Base-by-base conservation (phyloP, 2,888 invertebrate genomes). In the Nomada hirtipes region DNA sequence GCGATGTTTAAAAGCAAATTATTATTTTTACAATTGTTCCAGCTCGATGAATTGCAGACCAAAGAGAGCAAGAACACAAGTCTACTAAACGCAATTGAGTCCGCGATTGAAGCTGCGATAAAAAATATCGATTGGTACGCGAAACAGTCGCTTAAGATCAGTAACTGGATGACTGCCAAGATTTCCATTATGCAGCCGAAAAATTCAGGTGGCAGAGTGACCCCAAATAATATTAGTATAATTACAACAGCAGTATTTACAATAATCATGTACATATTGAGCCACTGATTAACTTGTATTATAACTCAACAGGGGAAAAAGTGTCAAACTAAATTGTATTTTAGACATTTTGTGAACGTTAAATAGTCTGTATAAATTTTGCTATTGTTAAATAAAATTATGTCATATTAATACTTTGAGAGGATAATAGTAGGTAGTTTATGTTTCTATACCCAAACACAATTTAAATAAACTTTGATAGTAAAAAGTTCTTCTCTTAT, bases 41-140 rank as follows among this genome's bases (percentile, higher is more conserved):
- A 50, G 50, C 4, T 79, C 2, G 50, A 29, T 11, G 50, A 69
- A 0, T 86, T 90, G 15, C 47, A 18, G 73, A n/a, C 59, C 0
- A 61, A 59, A 3, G 20, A 29, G 55, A 2, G 10, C 4, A 3
- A 52, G 75, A 4, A 83, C 76, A 0, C 23, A 23, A 18, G 13
- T 13, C 53, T 85, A 73, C 7, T 18, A 79, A 18, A 4, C 1
- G 73, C 65, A 7, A 29, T 90, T 29, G 18, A 59, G 13, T 53
- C 74, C 4, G 79, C 87, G 4, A 1, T 85, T 0, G 7, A 11
- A 0, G 60, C 11, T 0, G 90, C 90, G 0, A 73, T 77, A 4
- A 63, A 23, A 4, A 89, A 90, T 63, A 18, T 71, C 0, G 0
- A 53, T 0, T 89, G 89, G 89, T 85, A 74, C 20, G 1, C 23